Evolutionary conservation across 64 coral and sea anemone genomes (phyloP).

Genomic region (Porites lutea): DNA sequence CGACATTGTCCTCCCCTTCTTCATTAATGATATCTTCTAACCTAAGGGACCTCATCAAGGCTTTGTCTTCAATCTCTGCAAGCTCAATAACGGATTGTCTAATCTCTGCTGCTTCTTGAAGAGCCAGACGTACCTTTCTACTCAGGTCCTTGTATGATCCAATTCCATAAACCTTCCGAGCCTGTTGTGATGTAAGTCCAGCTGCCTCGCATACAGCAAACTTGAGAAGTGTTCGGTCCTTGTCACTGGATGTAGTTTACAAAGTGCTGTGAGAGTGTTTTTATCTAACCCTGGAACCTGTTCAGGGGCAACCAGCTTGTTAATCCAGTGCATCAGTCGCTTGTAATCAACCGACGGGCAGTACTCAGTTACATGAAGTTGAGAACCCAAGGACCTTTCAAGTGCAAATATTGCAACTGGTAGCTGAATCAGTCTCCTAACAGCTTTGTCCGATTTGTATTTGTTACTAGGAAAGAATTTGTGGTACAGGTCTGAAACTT

Average conservation of each 20-base stretch:
- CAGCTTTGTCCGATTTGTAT: slow-evolving; percentile 49
- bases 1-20: slow-evolving; percentile 24
- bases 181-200: slow-evolving; percentile 32
- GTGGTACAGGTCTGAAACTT: slow-evolving; percentile 43
- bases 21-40: neutral
- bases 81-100: slow-evolving; percentile 10
- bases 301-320: slow-evolving; percentile 49
- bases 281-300: slow-evolving; percentile 34
- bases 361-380: slow-evolving; percentile 34
- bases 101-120: slow-evolving; percentile 44
- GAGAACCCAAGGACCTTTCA: slow-evolving; percentile 22
- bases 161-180: slow-evolving; percentile 55
- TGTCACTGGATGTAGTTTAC: slow-evolving; percentile 56
- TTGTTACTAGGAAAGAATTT: slow-evolving; percentile 36
- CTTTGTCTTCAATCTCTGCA: slow-evolving; percentile 39
- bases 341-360: slow-evolving; percentile 48
- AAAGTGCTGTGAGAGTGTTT: slow-evolving; percentile 53
- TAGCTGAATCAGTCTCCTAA: slow-evolving; percentile 68
- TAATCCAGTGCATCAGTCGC: slow-evolving; percentile 50
- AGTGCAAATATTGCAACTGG: slow-evolving; percentile 48
- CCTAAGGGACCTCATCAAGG: slow-evolving; percentile 15
- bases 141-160: slow-evolving; percentile 14
- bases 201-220: slow-evolving; percentile 46
- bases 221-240: slow-evolving; percentile 44
- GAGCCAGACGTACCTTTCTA: slow-evolving; percentile 18